Base-by-base conservation (phyloP, 1,140 invertebrate species). In the Apis florea region DNA sequence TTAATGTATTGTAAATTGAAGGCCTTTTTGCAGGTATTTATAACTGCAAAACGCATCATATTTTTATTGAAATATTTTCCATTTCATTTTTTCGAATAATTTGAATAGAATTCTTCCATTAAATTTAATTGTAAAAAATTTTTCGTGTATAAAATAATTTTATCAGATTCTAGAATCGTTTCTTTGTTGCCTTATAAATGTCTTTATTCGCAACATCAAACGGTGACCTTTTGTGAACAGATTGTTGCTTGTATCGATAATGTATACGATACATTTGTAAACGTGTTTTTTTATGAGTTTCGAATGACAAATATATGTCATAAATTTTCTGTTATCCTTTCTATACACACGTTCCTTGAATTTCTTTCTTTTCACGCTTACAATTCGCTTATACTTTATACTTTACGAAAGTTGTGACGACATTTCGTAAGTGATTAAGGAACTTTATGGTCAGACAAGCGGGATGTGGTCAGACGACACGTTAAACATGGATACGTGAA, bases 151-250 rank as follows among this genome's bases (percentile, higher is more conserved):
- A 51, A 56, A 77, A 64, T 75, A 61, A 56, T 67, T 53, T 53
- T 51, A 54, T 56, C 51, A 77, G 80, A 40, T 6, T 40, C 69
- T 64, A 74, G 72, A 68, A 78, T 64, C 71, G 67, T 21, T 79
- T 72, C 84, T 86, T 82, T 71, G 85, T 87, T 87, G 71, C 76
- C 70, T 40, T 78, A 78, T 56, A 83, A 81, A 79, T 66, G 74
- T 82, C 75, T 85, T 78, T 72, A 72, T 31, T 85, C 71, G 85
- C 83, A 83, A 83, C 84, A 85, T 81, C 85, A 88, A 79, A 87
- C 79, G 86, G 87, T 88, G 83, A 85, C 85, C 87, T 88, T 85
- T 87, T 58, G 64, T 47, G 40, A 79, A 79, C 83, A 88, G 85
- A 88, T 78, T 73, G 83, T 51, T 68, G 63, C 51, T 47, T 61